A percentile compares a stretch with the other conserved stretches of the same genome.
These are phyloP conservation scores for Cheilosia urbana DNA, from an alignment of 2,888 invertebrate genomes.

Conservation along the genomic window DNA sequence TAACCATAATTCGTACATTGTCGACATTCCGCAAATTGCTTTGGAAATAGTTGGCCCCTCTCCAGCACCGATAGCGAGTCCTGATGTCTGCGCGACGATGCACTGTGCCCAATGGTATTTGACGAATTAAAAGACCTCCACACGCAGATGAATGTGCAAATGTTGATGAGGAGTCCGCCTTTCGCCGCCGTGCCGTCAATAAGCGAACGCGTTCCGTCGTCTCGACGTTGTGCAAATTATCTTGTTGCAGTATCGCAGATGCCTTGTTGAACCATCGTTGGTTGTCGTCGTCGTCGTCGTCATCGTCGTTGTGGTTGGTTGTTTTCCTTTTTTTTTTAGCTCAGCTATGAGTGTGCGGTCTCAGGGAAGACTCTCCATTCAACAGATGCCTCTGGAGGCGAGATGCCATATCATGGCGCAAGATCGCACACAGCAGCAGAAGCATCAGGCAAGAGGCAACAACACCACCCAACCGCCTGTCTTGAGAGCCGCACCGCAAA, in stretches of 20 bases:
- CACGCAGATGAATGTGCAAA: constrained; percentile 49
- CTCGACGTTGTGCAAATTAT: constrained; percentile 66
- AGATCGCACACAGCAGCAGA: constrained; percentile 71
- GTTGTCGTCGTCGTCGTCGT: constrained; percentile 43
- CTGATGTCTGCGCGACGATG: neutral
- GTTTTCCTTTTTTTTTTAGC: neutral
- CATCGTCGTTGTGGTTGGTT: constrained; percentile 6
- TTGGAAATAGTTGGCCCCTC: constrained; percentile 30
- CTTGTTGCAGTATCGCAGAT: constrained; percentile 71
- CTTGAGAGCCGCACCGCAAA: constrained; percentile 2
- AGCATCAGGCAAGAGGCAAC: constrained; percentile 45
- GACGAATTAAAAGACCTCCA: constrained; percentile 71
- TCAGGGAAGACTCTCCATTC: constrained; percentile 21
- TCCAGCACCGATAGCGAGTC: neutral
- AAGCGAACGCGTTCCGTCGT: constrained; percentile 3
- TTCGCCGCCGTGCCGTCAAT: constrained; percentile 21
- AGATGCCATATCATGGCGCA: constrained; percentile 58
- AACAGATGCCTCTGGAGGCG: constrained; percentile 40
- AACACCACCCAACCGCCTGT: constrained; percentile 29
- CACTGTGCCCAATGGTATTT: constrained; percentile 53
- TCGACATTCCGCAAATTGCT: constrained; percentile 60
- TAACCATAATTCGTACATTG: constrained; percentile 65
- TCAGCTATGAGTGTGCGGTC: constrained; percentile 7
- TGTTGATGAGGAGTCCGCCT: constrained; percentile 50
- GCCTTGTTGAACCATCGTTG: constrained; percentile 69